Conservation (phyloP, 1,140 invertebrate species). For the Dinoponera quadriceps region DNA sequence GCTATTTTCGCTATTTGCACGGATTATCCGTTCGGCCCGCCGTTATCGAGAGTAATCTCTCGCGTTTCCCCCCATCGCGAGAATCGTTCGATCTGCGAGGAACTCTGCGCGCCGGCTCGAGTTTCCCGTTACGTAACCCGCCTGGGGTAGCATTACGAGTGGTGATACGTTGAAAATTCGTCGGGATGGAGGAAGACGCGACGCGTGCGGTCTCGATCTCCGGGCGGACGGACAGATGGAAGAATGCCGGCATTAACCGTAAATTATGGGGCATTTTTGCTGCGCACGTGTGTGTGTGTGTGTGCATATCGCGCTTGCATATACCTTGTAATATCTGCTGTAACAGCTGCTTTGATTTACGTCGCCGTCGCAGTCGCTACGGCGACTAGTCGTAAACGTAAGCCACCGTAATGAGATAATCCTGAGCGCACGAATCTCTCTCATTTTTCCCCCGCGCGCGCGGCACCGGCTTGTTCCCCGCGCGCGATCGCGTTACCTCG, state of each 20-base stretch:
- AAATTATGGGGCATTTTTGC: conserved; percentile 39
- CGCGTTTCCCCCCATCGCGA: conserved; percentile 29
- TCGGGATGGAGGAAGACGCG: conserved; percentile 6
- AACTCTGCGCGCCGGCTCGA: neutral
- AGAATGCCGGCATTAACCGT: conserved; percentile 6
- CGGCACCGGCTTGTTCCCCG: neutral
- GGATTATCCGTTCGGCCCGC: conserved; percentile 75
- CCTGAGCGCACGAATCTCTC: conserved; percentile 22
- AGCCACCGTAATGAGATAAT: conserved; percentile 44
- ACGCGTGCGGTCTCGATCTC: neutral
- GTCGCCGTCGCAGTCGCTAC: conserved; percentile 15
- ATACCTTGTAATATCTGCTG: conserved; percentile 28
- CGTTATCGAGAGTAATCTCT: conserved; percentile 61
- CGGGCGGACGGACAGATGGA: too few species aligned
- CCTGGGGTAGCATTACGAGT: neutral
- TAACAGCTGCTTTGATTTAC: conserved; percentile 42
- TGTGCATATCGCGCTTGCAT: neutral
- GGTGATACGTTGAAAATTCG: conserved; percentile 31
- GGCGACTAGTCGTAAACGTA: conserved; percentile 10
- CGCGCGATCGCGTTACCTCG: conserved; percentile 31
- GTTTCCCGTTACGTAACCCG: conserved; percentile 48
- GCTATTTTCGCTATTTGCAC: conserved; percentile 76
- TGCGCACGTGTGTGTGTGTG: too few species aligned
- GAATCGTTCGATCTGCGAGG: conserved; percentile 46
- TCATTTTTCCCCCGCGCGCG: neutral